These are phyloP conservation scores for Penaeus indicus DNA, from an alignment of 1,140 invertebrate genomes.

Conservation along the genomic window DNA sequence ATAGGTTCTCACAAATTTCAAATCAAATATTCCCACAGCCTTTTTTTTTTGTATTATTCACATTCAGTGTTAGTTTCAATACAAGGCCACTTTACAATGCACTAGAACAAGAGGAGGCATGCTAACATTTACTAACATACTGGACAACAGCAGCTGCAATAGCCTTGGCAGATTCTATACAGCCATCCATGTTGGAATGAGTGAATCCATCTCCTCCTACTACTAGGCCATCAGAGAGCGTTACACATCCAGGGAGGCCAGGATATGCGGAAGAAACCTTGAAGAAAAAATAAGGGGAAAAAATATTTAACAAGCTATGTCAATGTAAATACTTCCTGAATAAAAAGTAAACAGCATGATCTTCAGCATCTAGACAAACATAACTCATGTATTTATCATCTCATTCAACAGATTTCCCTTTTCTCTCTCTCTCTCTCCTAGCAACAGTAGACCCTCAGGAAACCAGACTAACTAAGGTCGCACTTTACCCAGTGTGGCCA, in stretches of 20 bases:
- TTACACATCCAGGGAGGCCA: slow-evolving; percentile 71
- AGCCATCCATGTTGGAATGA: slow-evolving; percentile 74
- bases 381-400: no score
- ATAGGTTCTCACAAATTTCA: no score
- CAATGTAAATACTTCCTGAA: background rate
- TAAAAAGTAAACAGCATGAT: background rate
- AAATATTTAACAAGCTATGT: background rate
- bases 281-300: slow-evolving; percentile 31
- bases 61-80: no score
- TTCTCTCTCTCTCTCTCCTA: no score
- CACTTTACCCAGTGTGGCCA: no score
- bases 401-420: no score
- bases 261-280: slow-evolving; percentile 71
- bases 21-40: no score
- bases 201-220: slow-evolving; percentile 74
- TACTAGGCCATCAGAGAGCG: slow-evolving; percentile 70
- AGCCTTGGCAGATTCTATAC: slow-evolving; percentile 71
- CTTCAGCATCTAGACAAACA: no score
- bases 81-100: no score
- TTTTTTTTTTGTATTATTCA: no score
- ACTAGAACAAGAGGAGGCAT: background rate
- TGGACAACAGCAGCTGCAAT: slow-evolving; percentile 40
- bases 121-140: slow-evolving; percentile 47
- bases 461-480: no score
- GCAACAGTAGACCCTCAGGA: no score